Percentiles rank a stretch among this genome's conserved stretches.
phyloP scores from a whole-genome alignment of 2,888 invertebrate species.

The Catonia carolina region DNA sequence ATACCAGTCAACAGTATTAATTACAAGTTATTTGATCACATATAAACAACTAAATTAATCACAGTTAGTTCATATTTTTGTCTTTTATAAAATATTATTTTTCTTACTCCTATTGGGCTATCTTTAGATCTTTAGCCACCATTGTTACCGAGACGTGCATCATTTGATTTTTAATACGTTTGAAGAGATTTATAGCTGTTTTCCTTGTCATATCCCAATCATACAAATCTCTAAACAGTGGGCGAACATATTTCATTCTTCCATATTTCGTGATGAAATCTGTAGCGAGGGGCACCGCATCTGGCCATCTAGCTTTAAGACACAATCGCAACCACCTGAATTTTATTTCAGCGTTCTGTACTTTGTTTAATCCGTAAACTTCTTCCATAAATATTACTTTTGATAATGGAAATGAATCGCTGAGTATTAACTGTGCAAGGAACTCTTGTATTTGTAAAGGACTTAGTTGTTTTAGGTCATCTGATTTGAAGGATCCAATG shows the following conservation, averaged over 20 bases:
- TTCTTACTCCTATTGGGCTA: too few species aligned
- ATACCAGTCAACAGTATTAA: too few species aligned
- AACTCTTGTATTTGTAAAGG: constrained; percentile 63
- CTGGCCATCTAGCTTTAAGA: constrained; percentile 62
- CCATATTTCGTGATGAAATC: constrained; percentile 77
- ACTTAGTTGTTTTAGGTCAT: constrained; percentile 52
- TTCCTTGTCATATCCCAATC: constrained; percentile 66
- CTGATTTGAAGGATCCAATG: constrained; percentile 43
- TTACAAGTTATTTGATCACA: too few species aligned
- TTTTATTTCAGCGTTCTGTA: constrained; percentile 71
- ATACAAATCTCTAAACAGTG: constrained; percentile 76
- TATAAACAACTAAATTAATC: too few species aligned
- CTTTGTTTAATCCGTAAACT: constrained; percentile 56
- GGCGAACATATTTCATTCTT: constrained; percentile 85
- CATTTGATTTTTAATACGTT: constrained; percentile 63
- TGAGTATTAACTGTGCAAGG: constrained; percentile 58
- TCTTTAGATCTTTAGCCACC: constrained; percentile 64
- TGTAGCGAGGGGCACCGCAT: constrained; percentile 59
- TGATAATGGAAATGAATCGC: constrained; percentile 47
- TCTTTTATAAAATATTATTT: too few species aligned
- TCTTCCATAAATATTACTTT: constrained; percentile 56
- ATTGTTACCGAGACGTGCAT: constrained; percentile 74
- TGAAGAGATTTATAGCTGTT: constrained; percentile 64
- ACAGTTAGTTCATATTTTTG: too few species aligned
- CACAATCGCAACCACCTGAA: constrained; percentile 65